Evolutionary conservation across 2,113 vertebrate species (phyloP), one percentile per base, ranked within the genome.

Genomic region (Epinephelus moara): DNA sequence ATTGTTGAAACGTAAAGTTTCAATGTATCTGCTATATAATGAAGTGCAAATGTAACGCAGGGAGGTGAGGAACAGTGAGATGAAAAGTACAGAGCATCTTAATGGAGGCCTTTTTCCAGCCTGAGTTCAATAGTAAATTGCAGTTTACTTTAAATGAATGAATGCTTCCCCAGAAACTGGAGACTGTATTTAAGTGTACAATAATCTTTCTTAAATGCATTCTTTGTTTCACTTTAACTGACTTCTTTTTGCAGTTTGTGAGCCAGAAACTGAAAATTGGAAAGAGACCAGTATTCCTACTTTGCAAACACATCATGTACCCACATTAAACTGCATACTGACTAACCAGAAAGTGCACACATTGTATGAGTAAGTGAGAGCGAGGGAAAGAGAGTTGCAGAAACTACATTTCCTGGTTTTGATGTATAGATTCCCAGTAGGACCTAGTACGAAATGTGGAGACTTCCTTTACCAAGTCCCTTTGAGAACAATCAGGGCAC

Each of bases 401-500:
- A 14, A 66, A 45, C 14, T 47, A 45, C 33, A 70, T 78, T 59
- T 68, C 42, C 37, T 23, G 30, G 53, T 77, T 83, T n/a, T 50
- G 18, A 74, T 70, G 60, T 21, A 40, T 11, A 55, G 42, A 81
- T 47, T 81, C 70, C 56, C 81, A 69, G 23, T 19, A 53, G 70
- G 45, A 52, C 6, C 49, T 8, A 3, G 25, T 57, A 62, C 0
- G 14, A 88, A 79, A 70, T 64, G 21, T 53, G 49, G 33, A 70
- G 42, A 30, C 13, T n/a, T 49, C 14, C 15, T 55, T 86, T 57
- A 40, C 27, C 9, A 52, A 57, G 64, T 60, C 73, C 66, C 80
- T 87, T 21, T 68, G 84, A 85, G 61, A 70, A 85, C 49, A 76
- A 56, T 70, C 56, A 49, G 47, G 10, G 18, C 60, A 69, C 53